Evolutionary conservation across 2,113 vertebrate genomes (phyloP).

Genomic region (Epinephelus fuscoguttatus): DNA sequence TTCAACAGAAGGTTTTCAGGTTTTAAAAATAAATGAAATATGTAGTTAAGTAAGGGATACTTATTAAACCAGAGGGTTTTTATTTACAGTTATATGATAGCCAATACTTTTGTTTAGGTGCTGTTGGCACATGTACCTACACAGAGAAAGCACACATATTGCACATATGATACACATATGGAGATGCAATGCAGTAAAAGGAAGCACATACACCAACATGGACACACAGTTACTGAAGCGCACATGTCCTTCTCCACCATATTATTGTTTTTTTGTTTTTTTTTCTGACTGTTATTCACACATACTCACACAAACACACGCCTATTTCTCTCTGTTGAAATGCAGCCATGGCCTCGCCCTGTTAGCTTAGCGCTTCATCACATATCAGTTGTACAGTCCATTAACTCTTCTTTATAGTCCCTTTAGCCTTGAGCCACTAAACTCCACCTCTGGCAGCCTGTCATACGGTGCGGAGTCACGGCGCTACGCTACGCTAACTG

Average conservation of each 20-base stretch:
- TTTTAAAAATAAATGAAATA: neutral
- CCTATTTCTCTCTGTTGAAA: conserved; percentile 57
- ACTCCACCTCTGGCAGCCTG: conserved; percentile 74
- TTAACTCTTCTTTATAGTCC: conserved; percentile 82
- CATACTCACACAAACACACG: conserved; percentile 17
- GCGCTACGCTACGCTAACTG: conserved; percentile 70
- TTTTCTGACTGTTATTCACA: neutral
- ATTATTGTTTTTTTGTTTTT: neutral
- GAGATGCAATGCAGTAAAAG: neutral
- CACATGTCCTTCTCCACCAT: conserved; percentile 1
- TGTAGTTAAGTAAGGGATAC: neutral
- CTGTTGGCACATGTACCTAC: conserved; percentile 1
- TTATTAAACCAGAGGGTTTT: neutral
- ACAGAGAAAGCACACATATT: neutral
- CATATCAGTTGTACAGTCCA: conserved; percentile 77
- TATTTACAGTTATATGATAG: neutral
- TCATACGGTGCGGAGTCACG: conserved; percentile 47
- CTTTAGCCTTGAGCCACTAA: conserved; percentile 82
- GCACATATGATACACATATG: neutral
- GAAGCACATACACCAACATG: neutral
- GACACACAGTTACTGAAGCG: neutral
- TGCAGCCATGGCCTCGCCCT: conserved; percentile 66
- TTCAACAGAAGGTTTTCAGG: neutral
- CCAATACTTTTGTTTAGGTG: neutral
- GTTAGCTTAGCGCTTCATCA: conserved; percentile 78